Percentiles rank a stretch among this genome's conserved stretches.
These are phyloP conservation scores for Nycticorax nycticorax DNA, from an alignment of 2,113 vertebrate genomes.

Conservation along the genomic window DNA sequence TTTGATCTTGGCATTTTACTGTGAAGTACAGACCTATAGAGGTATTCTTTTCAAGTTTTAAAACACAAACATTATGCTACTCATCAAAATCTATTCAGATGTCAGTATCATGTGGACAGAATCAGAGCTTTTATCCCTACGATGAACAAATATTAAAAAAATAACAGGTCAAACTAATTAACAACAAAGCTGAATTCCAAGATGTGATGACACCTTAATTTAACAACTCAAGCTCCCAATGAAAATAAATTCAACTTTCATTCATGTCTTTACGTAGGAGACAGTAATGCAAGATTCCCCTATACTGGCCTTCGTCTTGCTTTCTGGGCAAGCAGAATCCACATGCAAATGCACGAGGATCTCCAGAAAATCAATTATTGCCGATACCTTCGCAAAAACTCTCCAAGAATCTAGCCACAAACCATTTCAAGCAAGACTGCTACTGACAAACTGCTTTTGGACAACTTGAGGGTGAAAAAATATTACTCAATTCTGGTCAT, in stretches of 20 bases:
- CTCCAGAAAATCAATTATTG: neutral
- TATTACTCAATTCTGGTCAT: neutral
- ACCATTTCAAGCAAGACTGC: neutral
- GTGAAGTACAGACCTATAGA: neutral
- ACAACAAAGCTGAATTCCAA: neutral
- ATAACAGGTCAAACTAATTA: neutral
- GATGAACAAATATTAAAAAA: neutral
- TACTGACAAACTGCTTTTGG: neutral
- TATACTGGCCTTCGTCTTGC: neutral
- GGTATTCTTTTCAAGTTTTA: neutral
- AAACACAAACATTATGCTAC: neutral
- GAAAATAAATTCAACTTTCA: neutral
- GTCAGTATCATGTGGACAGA: neutral
- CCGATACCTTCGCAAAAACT: neutral
- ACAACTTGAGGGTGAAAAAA: neutral
- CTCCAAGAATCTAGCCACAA: neutral
- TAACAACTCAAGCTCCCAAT: neutral
- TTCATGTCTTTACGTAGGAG: neutral
- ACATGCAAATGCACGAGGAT: fast-evolving
- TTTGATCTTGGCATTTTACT: neutral
- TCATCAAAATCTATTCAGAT: neutral
- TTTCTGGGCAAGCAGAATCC: neutral
- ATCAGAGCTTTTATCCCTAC: neutral
- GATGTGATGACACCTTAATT: neutral
- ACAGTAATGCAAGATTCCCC: neutral